These are phyloP conservation scores for Microcebus griseorufus DNA, from an alignment of 2,113 vertebrate genomes.

Conservation along the genomic window DNA sequence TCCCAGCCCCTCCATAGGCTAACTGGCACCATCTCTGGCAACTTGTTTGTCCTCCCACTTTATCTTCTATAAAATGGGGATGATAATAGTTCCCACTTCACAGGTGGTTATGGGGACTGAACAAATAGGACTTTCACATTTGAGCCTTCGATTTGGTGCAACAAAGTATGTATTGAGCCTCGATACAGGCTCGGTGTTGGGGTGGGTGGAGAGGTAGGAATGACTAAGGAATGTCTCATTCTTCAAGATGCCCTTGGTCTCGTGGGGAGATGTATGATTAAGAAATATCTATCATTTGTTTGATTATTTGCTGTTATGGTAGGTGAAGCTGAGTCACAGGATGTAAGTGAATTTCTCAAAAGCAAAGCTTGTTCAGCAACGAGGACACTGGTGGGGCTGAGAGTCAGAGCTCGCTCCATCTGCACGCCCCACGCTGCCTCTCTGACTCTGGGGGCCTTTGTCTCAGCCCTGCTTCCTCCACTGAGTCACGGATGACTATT, in stretches of 20 bases:
- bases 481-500: not conserved
- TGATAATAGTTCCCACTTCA: not conserved
- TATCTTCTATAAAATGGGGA: not conserved
- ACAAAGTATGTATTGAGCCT: not conserved
- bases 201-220: not conserved
- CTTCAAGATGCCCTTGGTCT: not conserved
- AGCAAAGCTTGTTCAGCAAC: not conserved
- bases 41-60: not conserved
- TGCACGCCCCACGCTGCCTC: not conserved
- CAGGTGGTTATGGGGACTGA: not conserved
- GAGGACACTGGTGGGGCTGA: not conserved
- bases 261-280: not conserved
- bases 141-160: not conserved
- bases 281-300: not conserved
- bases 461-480: not conserved
- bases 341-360: not conserved
- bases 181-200: rapidly evolving
- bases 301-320: not conserved
- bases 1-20: not conserved
- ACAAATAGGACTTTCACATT: not conserved
- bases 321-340: not conserved
- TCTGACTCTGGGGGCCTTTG: rapidly evolving
- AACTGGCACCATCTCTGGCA: not conserved
- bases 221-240: not conserved
- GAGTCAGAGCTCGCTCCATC: not conserved